These are phyloP conservation scores for Anthonomus grandis DNA, from an alignment of 1,140 invertebrate species.

Conservation along the genomic window DNA sequence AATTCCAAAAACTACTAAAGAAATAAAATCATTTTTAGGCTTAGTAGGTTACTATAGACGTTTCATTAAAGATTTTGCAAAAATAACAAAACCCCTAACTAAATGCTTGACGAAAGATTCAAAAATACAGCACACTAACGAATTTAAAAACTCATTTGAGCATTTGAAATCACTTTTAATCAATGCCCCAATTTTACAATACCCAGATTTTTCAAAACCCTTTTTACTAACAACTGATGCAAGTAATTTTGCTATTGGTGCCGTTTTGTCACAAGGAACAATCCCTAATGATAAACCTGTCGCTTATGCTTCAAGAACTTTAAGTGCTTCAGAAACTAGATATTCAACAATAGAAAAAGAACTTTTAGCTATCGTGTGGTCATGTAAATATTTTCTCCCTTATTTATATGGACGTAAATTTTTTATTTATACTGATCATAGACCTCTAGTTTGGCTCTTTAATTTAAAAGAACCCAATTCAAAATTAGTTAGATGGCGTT, in stretches of 20 bases:
- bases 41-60: conserved; percentile 12
- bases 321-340: too few species aligned
- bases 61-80: conserved; percentile 33
- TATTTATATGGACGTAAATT: conserved; percentile 29
- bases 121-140: too few species aligned
- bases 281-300: conserved; percentile 33
- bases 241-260: too few species aligned
- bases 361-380: conserved; percentile 43
- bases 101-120: too few species aligned
- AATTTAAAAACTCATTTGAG: conserved; percentile 3
- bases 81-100: conserved; percentile 35
- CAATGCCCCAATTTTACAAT: too few species aligned
- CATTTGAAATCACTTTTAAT: conserved; percentile 16
- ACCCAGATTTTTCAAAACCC: conserved; percentile 38
- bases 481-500: conserved; percentile 49
- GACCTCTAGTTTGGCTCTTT: conserved; percentile 38
- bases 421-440: conserved; percentile 29
- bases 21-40: conserved; percentile 22
- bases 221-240: conserved; percentile 45
- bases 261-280: conserved; percentile 18
- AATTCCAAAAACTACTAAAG: conserved; percentile 23
- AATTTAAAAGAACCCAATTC: conserved; percentile 47
- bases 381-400: conserved; percentile 32
- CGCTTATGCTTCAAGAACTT: too few species aligned
- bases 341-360: too few species aligned